These are phyloP conservation scores for Crossocerus cetratus DNA, from an alignment of 2,888 invertebrate species.

Conservation along the genomic window DNA sequence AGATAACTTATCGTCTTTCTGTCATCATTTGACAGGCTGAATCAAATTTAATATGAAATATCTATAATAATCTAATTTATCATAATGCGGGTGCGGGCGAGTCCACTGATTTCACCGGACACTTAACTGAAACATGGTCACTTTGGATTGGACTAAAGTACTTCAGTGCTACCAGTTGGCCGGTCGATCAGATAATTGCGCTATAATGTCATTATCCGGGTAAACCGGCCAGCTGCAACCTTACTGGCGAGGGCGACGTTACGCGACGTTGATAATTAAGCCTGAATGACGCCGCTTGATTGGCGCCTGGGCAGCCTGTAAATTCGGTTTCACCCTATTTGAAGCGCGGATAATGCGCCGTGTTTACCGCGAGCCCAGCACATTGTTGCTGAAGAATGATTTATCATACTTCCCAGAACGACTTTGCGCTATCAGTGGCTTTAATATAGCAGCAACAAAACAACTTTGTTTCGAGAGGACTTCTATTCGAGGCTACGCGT, in stretches of 20 bases:
- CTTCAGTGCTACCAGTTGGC: background rate
- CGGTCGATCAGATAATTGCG: constrained; percentile 44
- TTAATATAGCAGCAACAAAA: no score
- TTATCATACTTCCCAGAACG: background rate
- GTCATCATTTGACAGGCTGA: no score
- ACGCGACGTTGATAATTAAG: constrained; percentile 41
- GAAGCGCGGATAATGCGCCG: constrained; percentile 11
- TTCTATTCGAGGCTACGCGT: no score
- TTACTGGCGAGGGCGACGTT: constrained; percentile 29
- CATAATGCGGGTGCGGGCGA: no score
- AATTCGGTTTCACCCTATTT: constrained; percentile 10
- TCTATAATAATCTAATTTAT: no score
- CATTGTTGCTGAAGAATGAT: background rate
- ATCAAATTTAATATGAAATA: no score
- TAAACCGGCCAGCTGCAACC: constrained; percentile 25
- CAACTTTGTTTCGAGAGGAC: no score
- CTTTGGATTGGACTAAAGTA: no score
- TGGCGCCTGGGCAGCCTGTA: constrained; percentile 20
- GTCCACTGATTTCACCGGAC: no score
- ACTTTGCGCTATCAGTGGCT: background rate
- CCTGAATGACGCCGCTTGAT: constrained; percentile 47
- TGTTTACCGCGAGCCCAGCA: background rate
- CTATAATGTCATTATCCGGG: constrained; percentile 43
- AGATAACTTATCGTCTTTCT: no score
- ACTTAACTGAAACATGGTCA: no score